Evolutionary conservation across 2,797 vertebrate genomes (phyloP), one percentile per base, ranked within the genome.

Genomic region (Heterohyrax brucei): DNA sequence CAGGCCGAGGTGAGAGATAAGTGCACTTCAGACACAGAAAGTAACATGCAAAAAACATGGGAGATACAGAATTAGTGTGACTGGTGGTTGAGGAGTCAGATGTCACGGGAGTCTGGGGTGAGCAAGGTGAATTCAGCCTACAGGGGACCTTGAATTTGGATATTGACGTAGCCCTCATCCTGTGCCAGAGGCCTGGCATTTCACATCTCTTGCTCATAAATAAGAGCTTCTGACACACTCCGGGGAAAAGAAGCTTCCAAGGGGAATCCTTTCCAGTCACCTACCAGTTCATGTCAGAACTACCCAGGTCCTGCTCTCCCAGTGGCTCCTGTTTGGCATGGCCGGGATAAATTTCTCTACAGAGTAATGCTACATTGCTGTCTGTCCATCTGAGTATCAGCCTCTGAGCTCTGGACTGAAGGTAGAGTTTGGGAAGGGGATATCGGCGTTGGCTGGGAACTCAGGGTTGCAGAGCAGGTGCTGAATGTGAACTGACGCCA

Each of bases 301-400:
- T 30, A 16, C 28, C 4, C n/a, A 30, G 46, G 33, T n/a, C 44
- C 64, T 59, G 16, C 30, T 62, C 77, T 19, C 80, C 26, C 12
- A 9, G 70, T 33, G 56, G 53, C 61, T 66, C 66, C 68, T 59
- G 2, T 50, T 96, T 61, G 75, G 80, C 88, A 22, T 0, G 0
- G 90, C 10, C 0, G 3, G 95, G 96, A 95, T 96, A 92, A 96
- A 89, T 61, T 89, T 66, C 0, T 87, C 86, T 95, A 56, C 91
- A 97, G 91, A 96, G 94, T 96, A 87, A 79, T 44, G 53, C 95
- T 95, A 75, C 33, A 50, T 95, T 94, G 78, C 93, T 56, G 73
- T 95, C 86, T 95, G 73, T 82, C 94, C 19, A 39, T 1, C 50
- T 28, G 64, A 4, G 50, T 10, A 21, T 70, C 0, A 13, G 77